Percentiles rank a stretch among this genome's conserved stretches.
phyloP scores from a whole-genome alignment of 2,113 vertebrate species.

The Zapornia atra region DNA sequence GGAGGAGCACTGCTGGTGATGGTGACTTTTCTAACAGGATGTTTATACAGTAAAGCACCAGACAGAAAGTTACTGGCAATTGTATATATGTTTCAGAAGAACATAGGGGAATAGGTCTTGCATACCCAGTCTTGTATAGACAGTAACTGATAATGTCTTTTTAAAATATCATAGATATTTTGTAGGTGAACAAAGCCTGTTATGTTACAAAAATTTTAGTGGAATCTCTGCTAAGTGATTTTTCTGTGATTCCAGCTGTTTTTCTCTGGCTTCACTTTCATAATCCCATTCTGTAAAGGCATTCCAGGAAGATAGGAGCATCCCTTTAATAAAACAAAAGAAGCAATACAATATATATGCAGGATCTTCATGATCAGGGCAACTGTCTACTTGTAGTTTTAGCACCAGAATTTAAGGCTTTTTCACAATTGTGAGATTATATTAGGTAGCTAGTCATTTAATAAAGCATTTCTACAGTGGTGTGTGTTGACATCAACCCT shows the following conservation, averaged over 20 bases:
- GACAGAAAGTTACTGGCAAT: not conserved
- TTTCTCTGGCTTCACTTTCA: not conserved
- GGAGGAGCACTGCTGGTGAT: not conserved
- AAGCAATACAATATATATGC: not conserved
- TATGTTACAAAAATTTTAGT: not conserved
- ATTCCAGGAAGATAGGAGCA: not conserved
- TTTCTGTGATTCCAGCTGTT: not conserved
- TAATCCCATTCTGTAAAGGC: not conserved
- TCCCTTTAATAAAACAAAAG: not conserved
- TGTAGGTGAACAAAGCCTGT: not conserved
- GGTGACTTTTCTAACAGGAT: constrained; percentile 4
- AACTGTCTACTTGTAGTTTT: not conserved
- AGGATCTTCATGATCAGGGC: not conserved
- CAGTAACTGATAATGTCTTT: not conserved
- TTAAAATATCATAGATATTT: not conserved
- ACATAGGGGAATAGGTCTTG: not conserved
- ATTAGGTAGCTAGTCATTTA: not conserved
- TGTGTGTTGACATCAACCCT: not conserved
- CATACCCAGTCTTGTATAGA: not conserved
- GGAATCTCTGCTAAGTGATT: not conserved
- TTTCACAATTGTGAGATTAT: not conserved
- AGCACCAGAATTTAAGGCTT: not conserved
- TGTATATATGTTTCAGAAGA: not conserved
- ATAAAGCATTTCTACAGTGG: not conserved
- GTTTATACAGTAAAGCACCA: constrained; percentile 22